Evolutionary conservation across 2,113 vertebrate species (phyloP).

Genomic region (Ictalurus furcatus): DNA sequence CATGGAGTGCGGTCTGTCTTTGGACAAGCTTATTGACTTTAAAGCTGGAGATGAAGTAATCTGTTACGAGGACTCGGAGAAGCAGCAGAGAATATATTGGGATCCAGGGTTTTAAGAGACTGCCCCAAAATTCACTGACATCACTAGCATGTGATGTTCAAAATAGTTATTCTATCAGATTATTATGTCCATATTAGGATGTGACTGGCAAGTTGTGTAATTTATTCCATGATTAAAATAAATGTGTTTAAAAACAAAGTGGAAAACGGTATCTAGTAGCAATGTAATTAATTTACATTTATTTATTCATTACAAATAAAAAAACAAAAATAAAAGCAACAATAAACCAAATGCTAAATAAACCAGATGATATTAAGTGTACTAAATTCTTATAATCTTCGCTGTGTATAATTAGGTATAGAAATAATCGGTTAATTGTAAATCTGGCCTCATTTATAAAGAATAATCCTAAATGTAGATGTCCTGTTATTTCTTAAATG

Average conservation of each 20-base stretch:
- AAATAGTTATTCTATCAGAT: neutral
- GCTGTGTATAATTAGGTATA: neutral
- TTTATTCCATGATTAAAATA: conserved; percentile 7
- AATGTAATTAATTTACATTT: neutral
- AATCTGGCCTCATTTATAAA: neutral
- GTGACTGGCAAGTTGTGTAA: neutral
- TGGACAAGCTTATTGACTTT: conserved; percentile 75
- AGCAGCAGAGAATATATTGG: conserved; percentile 80
- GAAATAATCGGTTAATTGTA: neutral
- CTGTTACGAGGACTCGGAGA: conserved; percentile 79
- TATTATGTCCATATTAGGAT: neutral
- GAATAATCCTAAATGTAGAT: neutral
- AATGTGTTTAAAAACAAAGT: neutral
- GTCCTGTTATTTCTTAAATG: neutral
- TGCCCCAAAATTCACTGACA: neutral
- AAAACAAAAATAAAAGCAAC: neutral
- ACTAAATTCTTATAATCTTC: neutral
- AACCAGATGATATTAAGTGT: neutral
- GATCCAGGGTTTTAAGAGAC: conserved; percentile 85
- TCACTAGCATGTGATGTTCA: neutral
- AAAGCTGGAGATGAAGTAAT: conserved; percentile 80
- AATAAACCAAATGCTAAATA: neutral
- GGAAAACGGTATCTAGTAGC: neutral
- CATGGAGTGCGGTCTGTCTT: conserved; percentile 90
- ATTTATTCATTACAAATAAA: neutral